Evolutionary conservation across 2,888 invertebrate species (phyloP), one percentile per base, ranked within the genome.

Genomic region (Ashinkailepas kermadecensis): DNA sequence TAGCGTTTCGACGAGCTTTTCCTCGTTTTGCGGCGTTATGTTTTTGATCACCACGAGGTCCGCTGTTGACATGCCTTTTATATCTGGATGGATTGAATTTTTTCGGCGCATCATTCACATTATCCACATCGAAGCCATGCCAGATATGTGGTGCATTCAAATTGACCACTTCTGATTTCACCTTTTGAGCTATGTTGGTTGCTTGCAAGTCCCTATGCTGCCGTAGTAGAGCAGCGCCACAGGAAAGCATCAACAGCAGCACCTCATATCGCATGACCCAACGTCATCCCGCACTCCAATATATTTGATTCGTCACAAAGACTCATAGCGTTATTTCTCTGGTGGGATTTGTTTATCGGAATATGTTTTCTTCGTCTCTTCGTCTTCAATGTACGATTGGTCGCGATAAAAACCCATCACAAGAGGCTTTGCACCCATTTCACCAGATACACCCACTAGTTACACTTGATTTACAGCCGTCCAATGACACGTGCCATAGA

Each of bases 231-330:
- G 70, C 25, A 11, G 18, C 70, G 54, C 12, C 4, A 54, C 70
- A 25, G 70, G 18, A 25, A n/a, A 70, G 3, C 15, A 54, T 11
- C 6, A 70, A 18, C 13, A 70, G 25, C 6, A 70, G 18, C 54
- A 70, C 10, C 39, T 15, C 70, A 70, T 70, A 54, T 70, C 54
- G 70, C 70, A 70, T 70, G 70, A 70, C 70, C 39, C 70, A 70
- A 54, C 0, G n/a, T 18, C 70, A 70, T 70, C 70, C 15, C 54
- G 70, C 18, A 9, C 6, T 11, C 10, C 11, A 21, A 67, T 25
- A 12, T 25, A 11, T 10, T 10, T 12, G 23, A 13, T 12, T 11
- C 25, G 67, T 2, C 15, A 12, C 23, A 25, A 12, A 25, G 1
- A 25, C 25, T 25, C 12, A 10, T 13, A 25, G 12, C 21, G n/a